These are phyloP conservation scores for Trichonephila clavipes DNA, from an alignment of 1,140 invertebrate genomes.

Conservation along the genomic window DNA sequence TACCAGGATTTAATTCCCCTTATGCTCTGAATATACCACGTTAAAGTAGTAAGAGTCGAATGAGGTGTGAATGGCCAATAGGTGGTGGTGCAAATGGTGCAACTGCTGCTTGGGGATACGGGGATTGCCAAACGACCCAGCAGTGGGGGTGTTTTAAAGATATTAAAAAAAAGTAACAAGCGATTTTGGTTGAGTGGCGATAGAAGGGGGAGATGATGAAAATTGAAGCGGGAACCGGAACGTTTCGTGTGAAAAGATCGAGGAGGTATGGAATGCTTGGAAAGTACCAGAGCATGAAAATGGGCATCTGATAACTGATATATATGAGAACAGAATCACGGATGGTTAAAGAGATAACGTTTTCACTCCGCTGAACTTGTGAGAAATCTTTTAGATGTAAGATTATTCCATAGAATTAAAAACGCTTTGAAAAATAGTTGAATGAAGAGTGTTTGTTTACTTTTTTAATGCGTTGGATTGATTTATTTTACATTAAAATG, in stretches of 20 bases:
- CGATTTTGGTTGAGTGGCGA: constrained; percentile 35
- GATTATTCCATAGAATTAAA: too few species aligned
- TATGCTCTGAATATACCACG: constrained; percentile 47
- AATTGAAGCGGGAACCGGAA: not conserved
- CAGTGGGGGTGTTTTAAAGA: constrained; percentile 40
- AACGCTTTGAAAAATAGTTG: too few species aligned
- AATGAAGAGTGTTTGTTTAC: too few species aligned
- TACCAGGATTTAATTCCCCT: constrained; percentile 63
- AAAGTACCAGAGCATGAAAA: not conserved
- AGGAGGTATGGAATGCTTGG: not conserved
- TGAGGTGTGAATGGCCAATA: constrained; percentile 62
- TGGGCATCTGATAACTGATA: not conserved
- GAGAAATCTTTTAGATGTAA: too few species aligned
- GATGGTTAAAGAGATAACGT: too few species aligned
- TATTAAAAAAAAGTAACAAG: constrained; percentile 47
- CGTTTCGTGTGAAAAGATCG: not conserved
- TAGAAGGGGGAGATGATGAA: not conserved
- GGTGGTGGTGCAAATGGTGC: constrained; percentile 40
- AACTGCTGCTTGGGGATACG: not conserved
- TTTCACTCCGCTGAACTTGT: too few species aligned
- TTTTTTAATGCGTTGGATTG: too few species aligned
- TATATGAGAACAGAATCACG: too few species aligned
- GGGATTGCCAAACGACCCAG: constrained; percentile 5
- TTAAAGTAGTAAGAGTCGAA: not conserved
- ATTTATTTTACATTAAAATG: too few species aligned